Evolutionary conservation across 2,888 invertebrate species (phyloP), one percentile per base, ranked within the genome.

Genomic region (Acanthosepion esculentum): DNA sequence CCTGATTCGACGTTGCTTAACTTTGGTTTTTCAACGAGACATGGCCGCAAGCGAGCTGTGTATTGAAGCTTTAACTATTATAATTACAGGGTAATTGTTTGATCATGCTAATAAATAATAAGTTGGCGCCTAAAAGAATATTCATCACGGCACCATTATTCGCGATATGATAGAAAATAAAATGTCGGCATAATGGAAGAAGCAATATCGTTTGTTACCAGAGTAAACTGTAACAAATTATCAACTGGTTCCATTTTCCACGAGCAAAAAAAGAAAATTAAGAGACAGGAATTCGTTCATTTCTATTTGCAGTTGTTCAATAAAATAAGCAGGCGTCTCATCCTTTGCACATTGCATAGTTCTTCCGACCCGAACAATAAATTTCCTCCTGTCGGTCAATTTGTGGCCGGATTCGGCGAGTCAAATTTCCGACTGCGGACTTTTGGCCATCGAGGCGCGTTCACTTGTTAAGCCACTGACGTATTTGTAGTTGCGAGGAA

Each of bases 291-390:
- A 78, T 78, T 78, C n/a, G 10, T n/a, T 78, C 78, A 78, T n/a
- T 78, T 78, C 78, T 78, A n/a, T 78, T 78, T 78, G n/a, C 78
- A 78, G n/a, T 78, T 15, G 78, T 78, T n/a, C 78, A 78, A 78
- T 78, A 78, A n/a, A 78, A 78, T 78, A 78, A n/a, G 78, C 78
- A 7, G 78, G 78, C 78, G 78, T 78, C 78, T 78, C 78, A 12
- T 78, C 78, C n/a, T 78, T 33, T 78, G n/a, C 78, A n/a, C 15
- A 78, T 78, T 78, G 78, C 78, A 78, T n/a, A 78, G 78, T 78
- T 78, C 78, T 78, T 78, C 78, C 78, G 78, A 78, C 78, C n/a
- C n/a, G 78, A n/a, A 78, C 78, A 78, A 78, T 78, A 78, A 78
- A 78, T 78, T 78, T 78, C 78, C 78, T 78, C 78, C 78, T 12